Base-by-base conservation (phyloP, 1,140 invertebrate genomes). In the Maniola jurtina region DNA sequence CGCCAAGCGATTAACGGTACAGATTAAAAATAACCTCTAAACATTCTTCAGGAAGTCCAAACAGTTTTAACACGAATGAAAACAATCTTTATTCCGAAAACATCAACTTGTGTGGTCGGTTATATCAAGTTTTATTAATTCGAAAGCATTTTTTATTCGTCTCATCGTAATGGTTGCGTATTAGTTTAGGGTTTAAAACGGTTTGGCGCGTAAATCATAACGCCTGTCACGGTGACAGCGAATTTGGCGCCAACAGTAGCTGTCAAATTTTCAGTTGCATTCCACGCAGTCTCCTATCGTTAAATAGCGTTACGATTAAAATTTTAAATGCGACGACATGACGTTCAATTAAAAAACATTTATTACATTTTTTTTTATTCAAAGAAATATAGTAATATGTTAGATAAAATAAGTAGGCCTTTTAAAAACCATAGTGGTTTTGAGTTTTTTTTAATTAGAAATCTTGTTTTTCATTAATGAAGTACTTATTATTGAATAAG, bases 101-200 rank as follows among this genome's bases (percentile, higher is more conserved):
- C 64, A 76, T 72, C 76, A 52, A 72, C 58, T 52, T 80, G 77
- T 79, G 82, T 81, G 80, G 77, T 75, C 76, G 66, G 62, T 50
- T 72, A 72, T 78, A 79, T 75, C 70, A 75, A 76, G 73, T 75
- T 81, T 80, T 76, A 80, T 84, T 82, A 79, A 82, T 80, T 79
- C 72, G 70, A 66, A 70, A 60, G 42, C 74, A 71, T 73, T 78
- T 80, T 79, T 79, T 75, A 79, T 81, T 73, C 65, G 62, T 72
- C 73, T 60, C 64, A 10, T 66, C 66, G 68, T 77, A 75, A 76
- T 76, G 68, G 70, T 63, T 54, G 67, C 66, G 61, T 75, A 75
- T 80, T 83, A 81, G 80, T 79, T 84, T 45, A 13, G 42, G 5
- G 42, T 45, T 82, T 74, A 61, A 56, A 33, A 55, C 52, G 16